Conservation (phyloP, 1,140 invertebrate species). For the Monochamus saltuarius region DNA sequence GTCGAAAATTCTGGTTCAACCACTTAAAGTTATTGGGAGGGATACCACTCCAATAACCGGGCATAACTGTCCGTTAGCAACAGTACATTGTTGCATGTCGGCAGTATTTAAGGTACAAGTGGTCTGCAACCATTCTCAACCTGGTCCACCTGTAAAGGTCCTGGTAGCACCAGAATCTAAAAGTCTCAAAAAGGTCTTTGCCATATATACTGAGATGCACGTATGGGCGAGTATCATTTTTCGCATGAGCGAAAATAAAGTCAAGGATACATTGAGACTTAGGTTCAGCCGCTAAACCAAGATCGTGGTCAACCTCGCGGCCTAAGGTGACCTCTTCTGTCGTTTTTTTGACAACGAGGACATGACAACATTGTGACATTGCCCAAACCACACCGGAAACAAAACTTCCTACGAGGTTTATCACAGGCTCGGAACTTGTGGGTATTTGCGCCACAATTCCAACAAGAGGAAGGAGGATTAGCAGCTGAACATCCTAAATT, state of each 20-base stretch:
- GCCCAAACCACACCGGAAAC: neutral
- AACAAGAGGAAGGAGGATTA: neutral
- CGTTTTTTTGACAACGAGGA: conserved; percentile 1
- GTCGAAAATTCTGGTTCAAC: conserved; percentile 11
- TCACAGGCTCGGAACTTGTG: neutral
- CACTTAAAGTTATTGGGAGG: conserved; percentile 15
- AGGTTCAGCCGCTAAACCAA: neutral
- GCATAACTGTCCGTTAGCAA: conserved; percentile 25
- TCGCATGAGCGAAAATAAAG: conserved; percentile 11
- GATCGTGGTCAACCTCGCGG: neutral
- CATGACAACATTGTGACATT: too few species aligned
- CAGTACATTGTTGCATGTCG: conserved; percentile 7
- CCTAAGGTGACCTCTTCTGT: neutral
- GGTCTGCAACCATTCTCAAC: conserved; percentile 3
- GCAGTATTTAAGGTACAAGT: neutral
- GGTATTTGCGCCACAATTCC: neutral
- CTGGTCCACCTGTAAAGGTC: neutral
- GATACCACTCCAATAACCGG: neutral
- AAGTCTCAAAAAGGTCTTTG: conserved; percentile 3
- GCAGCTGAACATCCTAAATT: too few species aligned
- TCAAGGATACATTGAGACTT: conserved; percentile 8
- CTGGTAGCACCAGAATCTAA: conserved; percentile 14
- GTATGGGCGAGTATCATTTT: conserved; percentile 14
- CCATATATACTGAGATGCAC: conserved; percentile 21
- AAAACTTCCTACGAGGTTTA: conserved; percentile 1